phyloP scores from a whole-genome alignment of 2,113 vertebrate genomes.

The Phoxinus phoxinus region DNA sequence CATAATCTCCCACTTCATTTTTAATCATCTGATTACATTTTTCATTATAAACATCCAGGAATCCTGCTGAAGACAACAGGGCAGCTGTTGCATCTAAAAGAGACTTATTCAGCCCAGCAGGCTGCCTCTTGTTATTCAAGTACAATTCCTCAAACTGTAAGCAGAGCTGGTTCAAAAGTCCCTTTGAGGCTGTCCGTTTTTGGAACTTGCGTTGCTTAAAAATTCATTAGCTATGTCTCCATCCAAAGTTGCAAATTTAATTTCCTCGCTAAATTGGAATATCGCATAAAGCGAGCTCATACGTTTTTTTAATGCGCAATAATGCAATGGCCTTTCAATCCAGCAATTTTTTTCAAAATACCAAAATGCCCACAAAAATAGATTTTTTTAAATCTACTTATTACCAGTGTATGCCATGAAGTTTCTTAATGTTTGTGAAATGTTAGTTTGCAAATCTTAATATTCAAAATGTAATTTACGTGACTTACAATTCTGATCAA shows the following conservation, averaged over 20 bases:
- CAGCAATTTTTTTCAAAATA: no score
- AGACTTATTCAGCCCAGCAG: slow-evolving; percentile 26
- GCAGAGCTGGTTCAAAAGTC: slow-evolving; percentile 1
- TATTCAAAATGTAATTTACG: neutral
- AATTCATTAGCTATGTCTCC: neutral
- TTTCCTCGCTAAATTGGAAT: no score
- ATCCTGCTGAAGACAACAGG: slow-evolving; percentile 66
- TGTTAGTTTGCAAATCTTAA: neutral
- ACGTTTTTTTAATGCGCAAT: no score
- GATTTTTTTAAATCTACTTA: neutral
- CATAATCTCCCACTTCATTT: slow-evolving; percentile 72
- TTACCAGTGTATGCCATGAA: neutral
- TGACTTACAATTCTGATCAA: neutral
- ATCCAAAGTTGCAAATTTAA: no score
- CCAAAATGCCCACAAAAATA: no score
- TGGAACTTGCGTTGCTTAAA: neutral
- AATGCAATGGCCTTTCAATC: no score
- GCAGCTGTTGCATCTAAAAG: slow-evolving; percentile 63
- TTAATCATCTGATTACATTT: slow-evolving; percentile 73
- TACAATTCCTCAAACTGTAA: slow-evolving; percentile 35
- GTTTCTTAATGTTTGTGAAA: neutral
- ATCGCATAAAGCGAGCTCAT: no score
- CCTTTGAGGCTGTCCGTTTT: slow-evolving; percentile 21
- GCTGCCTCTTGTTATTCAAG: slow-evolving; percentile 24
- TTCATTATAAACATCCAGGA: slow-evolving; percentile 66